Conservation (phyloP, 2,797 vertebrate genomes). For the Amphiprion clarkii region DNA sequence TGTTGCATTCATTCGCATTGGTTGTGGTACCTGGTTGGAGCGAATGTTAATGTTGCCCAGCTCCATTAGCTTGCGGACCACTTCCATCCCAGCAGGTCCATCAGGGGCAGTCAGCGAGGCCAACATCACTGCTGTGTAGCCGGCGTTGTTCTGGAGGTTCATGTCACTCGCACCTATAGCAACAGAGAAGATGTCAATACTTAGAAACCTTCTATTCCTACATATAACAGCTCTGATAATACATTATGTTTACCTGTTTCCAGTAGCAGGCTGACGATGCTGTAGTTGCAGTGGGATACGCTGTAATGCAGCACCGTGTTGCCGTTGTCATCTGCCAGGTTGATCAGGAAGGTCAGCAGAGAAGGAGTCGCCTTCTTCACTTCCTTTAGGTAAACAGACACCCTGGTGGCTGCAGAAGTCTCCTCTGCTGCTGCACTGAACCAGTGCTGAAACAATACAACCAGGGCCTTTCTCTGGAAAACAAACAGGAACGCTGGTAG, state of each 20-base stretch:
- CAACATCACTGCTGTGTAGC: constrained; percentile 95
- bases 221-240: neutral
- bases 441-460: constrained; percentile 92
- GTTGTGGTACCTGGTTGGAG: constrained; percentile 86
- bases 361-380: constrained; percentile 81
- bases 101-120: constrained; percentile 90
- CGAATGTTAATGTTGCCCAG: constrained; percentile 90
- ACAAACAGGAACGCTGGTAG: neutral
- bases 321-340: constrained; percentile 93
- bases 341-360: constrained; percentile 90
- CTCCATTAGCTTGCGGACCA: constrained; percentile 91
- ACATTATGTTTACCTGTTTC: constrained; percentile 85
- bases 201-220: neutral
- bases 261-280: constrained; percentile 89
- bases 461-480: constrained; percentile 83
- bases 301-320: constrained; percentile 98
- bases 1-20: neutral
- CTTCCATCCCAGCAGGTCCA: constrained; percentile 89
- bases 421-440: constrained; percentile 92
- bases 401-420: constrained; percentile 81
- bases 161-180: constrained; percentile 85
- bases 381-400: constrained; percentile 84
- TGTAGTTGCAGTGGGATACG: constrained; percentile 94
- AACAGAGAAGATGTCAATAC: neutral
- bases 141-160: constrained; percentile 92